phyloP scores from a whole-genome alignment of 2,888 invertebrate species.

The Syrista parreyssii region DNA sequence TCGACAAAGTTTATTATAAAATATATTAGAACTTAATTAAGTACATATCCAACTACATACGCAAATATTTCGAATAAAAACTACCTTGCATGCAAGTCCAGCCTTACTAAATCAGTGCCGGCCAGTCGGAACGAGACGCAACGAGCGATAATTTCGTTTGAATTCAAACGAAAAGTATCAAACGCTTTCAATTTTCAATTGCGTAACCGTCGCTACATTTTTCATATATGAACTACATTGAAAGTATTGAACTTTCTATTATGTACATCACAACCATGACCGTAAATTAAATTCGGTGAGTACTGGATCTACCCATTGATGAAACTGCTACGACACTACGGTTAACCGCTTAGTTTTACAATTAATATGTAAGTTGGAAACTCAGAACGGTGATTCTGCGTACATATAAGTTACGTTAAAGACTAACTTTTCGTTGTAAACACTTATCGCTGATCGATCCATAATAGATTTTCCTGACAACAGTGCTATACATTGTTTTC shows the following conservation, averaged over 20 bases:
- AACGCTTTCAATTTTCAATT: not conserved
- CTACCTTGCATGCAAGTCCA: constrained; percentile 28
- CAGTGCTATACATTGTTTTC: not conserved
- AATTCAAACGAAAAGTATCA: not conserved
- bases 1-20: constrained; percentile 61
- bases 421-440: not conserved
- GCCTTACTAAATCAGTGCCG: not conserved
- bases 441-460: not conserved
- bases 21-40: constrained; percentile 63
- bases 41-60: constrained; percentile 61
- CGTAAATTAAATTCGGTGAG: constrained; percentile 41
- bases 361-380: not conserved
- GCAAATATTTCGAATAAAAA: constrained; percentile 29
- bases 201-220: not conserved
- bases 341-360: not conserved
- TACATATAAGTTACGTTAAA: not conserved
- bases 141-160: not conserved
- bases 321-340: not conserved
- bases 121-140: not conserved
- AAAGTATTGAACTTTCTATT: constrained; percentile 20
- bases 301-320: not conserved
- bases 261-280: constrained; percentile 57
- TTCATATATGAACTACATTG: not conserved
- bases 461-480: not conserved
- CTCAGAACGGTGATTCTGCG: not conserved